Evolutionary conservation across 1,140 invertebrate genomes (phyloP).

Genomic region (Atopsyche davidsoni): DNA sequence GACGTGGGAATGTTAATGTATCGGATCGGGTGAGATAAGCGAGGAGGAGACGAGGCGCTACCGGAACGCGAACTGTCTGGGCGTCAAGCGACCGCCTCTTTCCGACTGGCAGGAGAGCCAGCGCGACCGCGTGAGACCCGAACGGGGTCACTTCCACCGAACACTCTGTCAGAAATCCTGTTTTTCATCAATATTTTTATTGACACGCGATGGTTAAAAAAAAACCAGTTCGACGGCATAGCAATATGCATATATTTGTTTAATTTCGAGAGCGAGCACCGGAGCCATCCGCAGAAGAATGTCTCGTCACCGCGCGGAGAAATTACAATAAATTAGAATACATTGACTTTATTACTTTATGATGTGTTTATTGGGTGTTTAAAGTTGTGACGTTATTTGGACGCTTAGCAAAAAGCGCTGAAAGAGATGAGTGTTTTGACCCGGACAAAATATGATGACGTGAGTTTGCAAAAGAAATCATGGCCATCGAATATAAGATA

Average conservation of each 20-base stretch:
- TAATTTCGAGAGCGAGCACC: not conserved
- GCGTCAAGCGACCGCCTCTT: slow-evolving; percentile 11
- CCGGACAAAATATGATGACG: too few species aligned
- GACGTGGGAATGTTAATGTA: too few species aligned
- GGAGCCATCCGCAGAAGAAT: not conserved
- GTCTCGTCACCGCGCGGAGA: too few species aligned
- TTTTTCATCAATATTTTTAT: slow-evolving; percentile 22
- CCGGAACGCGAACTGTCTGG: slow-evolving; percentile 23
- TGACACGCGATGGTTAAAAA: slow-evolving; percentile 11
- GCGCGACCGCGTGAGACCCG: slow-evolving; percentile 2
- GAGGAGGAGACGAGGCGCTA: slow-evolving; percentile 2
- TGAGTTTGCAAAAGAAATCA: too few species aligned
- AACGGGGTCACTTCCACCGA: slow-evolving; percentile 26
- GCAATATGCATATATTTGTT: slow-evolving; percentile 10
- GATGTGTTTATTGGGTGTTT: too few species aligned
- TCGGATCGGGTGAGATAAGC: too few species aligned
- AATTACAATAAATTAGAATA: too few species aligned
- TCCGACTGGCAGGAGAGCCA: slow-evolving; percentile 14
- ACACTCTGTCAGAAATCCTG: slow-evolving; percentile 23
- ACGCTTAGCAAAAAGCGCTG: too few species aligned
- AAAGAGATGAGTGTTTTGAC: too few species aligned
- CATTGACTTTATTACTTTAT: too few species aligned
- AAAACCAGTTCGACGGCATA: slow-evolving; percentile 25
- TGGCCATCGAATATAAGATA: too few species aligned
- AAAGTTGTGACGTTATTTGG: too few species aligned